Percentiles rank a stretch among this genome's conserved stretches.
Conservation (phyloP, 1,140 invertebrate genomes). For the Oscheius sp. region DNA sequence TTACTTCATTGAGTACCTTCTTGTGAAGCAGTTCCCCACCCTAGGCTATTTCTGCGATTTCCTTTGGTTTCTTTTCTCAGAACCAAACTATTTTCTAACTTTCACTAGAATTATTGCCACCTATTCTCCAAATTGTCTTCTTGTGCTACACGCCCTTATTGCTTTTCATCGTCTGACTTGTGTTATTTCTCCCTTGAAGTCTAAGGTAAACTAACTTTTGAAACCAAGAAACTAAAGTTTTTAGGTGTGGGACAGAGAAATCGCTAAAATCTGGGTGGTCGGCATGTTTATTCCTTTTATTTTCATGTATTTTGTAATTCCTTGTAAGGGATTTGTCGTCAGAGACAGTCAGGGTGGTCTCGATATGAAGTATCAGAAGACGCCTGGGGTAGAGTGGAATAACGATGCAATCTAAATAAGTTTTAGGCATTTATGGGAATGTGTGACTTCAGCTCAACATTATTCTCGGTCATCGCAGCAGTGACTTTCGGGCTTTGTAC, state of each 20-base stretch:
- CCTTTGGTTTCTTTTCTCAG: neutral
- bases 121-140: neutral
- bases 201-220: neutral
- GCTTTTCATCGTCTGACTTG: neutral
- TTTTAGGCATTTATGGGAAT: too few species aligned
- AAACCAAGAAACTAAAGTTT: neutral
- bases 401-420: neutral
- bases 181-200: neutral
- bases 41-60: neutral
- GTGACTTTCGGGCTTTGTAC: neutral
- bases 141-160: neutral
- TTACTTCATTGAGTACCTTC: constrained; percentile 1
- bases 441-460: neutral
- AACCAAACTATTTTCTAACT: neutral
- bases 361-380: neutral
- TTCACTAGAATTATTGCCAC: neutral
- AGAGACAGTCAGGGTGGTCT: neutral
- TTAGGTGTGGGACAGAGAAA: neutral
- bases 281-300: neutral
- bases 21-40: neutral
- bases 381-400: neutral
- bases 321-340: neutral
- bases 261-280: neutral
- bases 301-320: neutral
- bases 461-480: neutral